Conservation (phyloP, 2,113 vertebrate species). For the Speoplatyrhinus poulsoni region DNA sequence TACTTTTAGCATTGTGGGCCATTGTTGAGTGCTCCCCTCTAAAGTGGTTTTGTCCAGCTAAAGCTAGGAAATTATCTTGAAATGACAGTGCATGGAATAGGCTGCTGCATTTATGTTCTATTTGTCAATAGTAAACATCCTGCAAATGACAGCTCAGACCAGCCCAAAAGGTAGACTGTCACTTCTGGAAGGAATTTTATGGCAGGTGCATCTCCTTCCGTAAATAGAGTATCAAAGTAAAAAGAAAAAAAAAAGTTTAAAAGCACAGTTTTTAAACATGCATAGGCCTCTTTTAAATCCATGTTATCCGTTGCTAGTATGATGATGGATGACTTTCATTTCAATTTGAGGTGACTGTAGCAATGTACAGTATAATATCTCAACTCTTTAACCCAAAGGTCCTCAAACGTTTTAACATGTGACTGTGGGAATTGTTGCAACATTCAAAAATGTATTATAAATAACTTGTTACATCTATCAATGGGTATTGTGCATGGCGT, state of each 20-base stretch:
- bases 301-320: too few species aligned
- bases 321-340: too few species aligned
- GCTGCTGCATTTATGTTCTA: slow-evolving; percentile 11
- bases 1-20: slow-evolving; percentile 17
- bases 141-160: slow-evolving; percentile 31
- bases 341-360: too few species aligned
- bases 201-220: background rate
- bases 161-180: slow-evolving; percentile 5
- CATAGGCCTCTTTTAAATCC: too few species aligned
- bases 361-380: too few species aligned
- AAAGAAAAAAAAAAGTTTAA: background rate
- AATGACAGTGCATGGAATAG: slow-evolving; percentile 36
- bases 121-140: slow-evolving; percentile 20
- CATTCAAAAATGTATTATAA: too few species aligned
- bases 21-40: slow-evolving; percentile 31
- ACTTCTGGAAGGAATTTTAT: slow-evolving; percentile 3
- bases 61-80: slow-evolving; percentile 26
- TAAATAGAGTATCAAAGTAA: background rate
- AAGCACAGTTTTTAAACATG: background rate
- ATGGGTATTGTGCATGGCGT: background rate
- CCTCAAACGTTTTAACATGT: too few species aligned
- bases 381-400: too few species aligned
- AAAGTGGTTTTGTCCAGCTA: slow-evolving; percentile 25
- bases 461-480: background rate
- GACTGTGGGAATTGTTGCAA: too few species aligned